Base-by-base conservation (phyloP, 2,113 vertebrate genomes). In the Phalacrocorax aristotelis region DNA sequence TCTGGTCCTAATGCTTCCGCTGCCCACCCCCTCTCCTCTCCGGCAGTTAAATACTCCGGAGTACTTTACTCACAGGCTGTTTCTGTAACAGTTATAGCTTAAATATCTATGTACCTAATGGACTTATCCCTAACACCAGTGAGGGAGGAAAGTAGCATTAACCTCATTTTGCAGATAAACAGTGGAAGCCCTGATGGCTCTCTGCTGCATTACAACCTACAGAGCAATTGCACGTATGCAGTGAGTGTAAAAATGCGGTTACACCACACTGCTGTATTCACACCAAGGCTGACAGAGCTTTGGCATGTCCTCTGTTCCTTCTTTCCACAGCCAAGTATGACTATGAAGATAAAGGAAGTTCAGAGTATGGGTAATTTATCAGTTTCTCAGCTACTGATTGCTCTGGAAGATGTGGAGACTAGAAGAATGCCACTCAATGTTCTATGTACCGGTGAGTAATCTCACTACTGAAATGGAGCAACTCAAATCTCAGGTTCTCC, bases 81-180 rank as follows among this genome's bases (percentile, higher is more conserved):
- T 96, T 94, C 95, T 94, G 87, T 96, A 91, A 65, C 62, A 96
- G 84, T 55, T 66, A 64, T 74, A 91, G 94, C 96, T 96, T 86
- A 96, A 95, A 92, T 90, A 94, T 92, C 85, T 62, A 9, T 88
- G 88, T 46, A 93, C 79, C 90, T 97, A 97, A 97, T 97, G 93
- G 94, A 96, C 86, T 97, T 97, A 97, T 72, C 96, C 75, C 25
- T 97, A 97, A 95, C 92, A 83, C 94, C 26, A 38, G 55, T 4
- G 64, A 93, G 60, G 82, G 61, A 91, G 89, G 84, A 75, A 94
- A 96, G 68, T 0, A 0, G 96, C 88, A 97, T 97, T 97, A 97
- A 97, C 97, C 97, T 97, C 88, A 22, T 97, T 96, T 83, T 92
- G 85, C 88, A 93, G 96, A 95, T 94, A 92, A 94, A 90, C 85